Evolutionary conservation across 1,140 invertebrate genomes (phyloP).

Genomic region (Papilio polytes): DNA sequence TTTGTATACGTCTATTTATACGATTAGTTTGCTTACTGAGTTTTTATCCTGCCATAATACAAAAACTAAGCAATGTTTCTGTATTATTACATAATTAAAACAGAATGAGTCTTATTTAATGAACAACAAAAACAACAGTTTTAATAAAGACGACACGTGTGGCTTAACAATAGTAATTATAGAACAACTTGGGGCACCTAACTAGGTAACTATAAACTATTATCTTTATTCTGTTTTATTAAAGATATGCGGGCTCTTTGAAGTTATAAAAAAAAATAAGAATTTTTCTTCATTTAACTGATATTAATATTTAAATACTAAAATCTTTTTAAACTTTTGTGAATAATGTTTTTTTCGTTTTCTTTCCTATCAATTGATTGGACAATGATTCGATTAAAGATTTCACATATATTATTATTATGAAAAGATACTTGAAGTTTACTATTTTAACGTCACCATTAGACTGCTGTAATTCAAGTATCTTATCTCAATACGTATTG

Average conservation of each 20-base stretch:
- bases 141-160: conserved; percentile 15
- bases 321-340: background rate
- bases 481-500: background rate
- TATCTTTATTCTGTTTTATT: conserved; percentile 5
- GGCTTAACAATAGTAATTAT: background rate
- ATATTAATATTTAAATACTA: background rate
- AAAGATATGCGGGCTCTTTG: conserved; percentile 23
- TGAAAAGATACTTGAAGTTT: background rate
- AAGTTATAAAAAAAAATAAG: conserved; percentile 13
- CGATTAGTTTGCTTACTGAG: no score
- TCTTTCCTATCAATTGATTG: no score
- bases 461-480: background rate
- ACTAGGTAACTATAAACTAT: conserved; percentile 23
- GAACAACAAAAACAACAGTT: background rate
- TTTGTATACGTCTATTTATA: no score
- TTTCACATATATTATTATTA: background rate
- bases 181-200: background rate
- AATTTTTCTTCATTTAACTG: background rate
- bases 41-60: no score
- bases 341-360: no score
- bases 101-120: background rate
- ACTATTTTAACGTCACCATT: background rate
- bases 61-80: background rate
- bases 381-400: background rate
- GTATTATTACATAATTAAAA: conserved; percentile 7